Conservation (phyloP, 2,113 vertebrate genomes). For the Raja brachyura region DNA sequence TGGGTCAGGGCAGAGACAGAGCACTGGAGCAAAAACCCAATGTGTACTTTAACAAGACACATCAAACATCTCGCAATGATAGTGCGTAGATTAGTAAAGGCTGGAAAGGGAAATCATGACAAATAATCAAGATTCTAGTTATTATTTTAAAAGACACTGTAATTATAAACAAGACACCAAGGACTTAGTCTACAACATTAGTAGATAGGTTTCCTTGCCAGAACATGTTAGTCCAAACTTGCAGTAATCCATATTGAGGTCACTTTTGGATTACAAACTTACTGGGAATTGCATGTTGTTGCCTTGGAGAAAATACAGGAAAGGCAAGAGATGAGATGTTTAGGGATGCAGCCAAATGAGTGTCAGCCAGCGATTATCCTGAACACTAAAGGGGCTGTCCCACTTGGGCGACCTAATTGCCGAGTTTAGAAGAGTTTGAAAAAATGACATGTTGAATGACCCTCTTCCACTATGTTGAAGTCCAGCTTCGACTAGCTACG, state of each 20-base stretch:
- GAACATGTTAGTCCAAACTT: neutral
- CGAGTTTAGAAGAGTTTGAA: too few relatives aligned
- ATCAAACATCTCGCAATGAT: neutral
- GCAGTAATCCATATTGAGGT: neutral
- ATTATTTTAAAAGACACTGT: conserved; percentile 5
- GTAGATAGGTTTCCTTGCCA: too few relatives aligned
- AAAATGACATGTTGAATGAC: too few relatives aligned
- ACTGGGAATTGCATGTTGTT: too few relatives aligned
- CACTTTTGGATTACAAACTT: neutral
- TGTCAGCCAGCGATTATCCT: too few relatives aligned
- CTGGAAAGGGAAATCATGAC: neutral
- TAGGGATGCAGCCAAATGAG: too few relatives aligned
- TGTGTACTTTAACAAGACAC: neutral
- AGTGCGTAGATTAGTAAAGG: neutral
- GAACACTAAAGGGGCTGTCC: too few relatives aligned
- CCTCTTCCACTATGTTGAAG: too few relatives aligned
- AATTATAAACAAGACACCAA: conserved; percentile 24
- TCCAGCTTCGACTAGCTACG: too few relatives aligned
- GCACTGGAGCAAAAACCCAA: neutral
- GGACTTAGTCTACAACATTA: neutral
- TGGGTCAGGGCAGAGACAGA: conserved; percentile 13
- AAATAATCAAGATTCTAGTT: neutral
- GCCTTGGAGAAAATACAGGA: neutral
- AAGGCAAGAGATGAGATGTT: neutral
- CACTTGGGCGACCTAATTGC: too few relatives aligned